Evolutionary conservation across 2,888 invertebrate species (phyloP).

Genomic region (Acleris holmiana): DNA sequence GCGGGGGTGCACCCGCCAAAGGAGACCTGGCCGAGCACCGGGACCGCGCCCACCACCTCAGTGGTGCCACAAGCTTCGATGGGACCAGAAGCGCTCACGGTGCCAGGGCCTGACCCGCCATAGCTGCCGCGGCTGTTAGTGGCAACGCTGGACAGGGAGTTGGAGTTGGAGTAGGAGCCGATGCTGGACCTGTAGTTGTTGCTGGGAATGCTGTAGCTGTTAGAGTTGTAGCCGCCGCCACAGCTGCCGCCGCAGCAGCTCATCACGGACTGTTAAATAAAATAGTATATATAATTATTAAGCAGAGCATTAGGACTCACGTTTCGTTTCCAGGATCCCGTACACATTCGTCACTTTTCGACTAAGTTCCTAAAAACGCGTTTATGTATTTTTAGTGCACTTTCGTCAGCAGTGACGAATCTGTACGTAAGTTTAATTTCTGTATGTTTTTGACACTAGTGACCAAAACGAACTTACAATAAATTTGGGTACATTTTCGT

Average conservation of each 20-base stretch:
- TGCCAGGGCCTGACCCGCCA: constrained; percentile 26
- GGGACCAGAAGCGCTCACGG: constrained; percentile 12
- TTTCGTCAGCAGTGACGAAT: too few relatives aligned
- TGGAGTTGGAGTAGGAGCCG: background rate
- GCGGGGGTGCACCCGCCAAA: constrained; percentile 17
- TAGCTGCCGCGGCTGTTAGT: constrained; percentile 9
- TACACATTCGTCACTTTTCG: too few relatives aligned
- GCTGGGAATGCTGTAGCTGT: too few relatives aligned
- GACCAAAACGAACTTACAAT: too few relatives aligned
- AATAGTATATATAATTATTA: background rate
- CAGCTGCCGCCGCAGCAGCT: constrained; percentile 15
- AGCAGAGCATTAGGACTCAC: background rate
- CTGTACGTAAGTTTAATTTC: too few relatives aligned
- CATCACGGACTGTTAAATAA: background rate
- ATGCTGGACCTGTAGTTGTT: background rate
- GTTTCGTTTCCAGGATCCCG: too few relatives aligned
- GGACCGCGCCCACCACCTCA: constrained; percentile 24
- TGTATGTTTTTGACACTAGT: too few relatives aligned
- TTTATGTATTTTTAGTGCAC: too few relatives aligned
- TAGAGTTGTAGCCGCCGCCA: too few relatives aligned
- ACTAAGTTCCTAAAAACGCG: too few relatives aligned
- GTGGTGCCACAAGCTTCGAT: constrained; percentile 18
- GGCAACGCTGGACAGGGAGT: too few relatives aligned
- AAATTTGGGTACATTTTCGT: too few relatives aligned
- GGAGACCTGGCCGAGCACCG: constrained; percentile 22